Percentiles rank a stretch among this genome's conserved stretches.
These are phyloP conservation scores for Anseranas semipalmata DNA, from an alignment of 2,113 vertebrate species.

Conservation along the genomic window DNA sequence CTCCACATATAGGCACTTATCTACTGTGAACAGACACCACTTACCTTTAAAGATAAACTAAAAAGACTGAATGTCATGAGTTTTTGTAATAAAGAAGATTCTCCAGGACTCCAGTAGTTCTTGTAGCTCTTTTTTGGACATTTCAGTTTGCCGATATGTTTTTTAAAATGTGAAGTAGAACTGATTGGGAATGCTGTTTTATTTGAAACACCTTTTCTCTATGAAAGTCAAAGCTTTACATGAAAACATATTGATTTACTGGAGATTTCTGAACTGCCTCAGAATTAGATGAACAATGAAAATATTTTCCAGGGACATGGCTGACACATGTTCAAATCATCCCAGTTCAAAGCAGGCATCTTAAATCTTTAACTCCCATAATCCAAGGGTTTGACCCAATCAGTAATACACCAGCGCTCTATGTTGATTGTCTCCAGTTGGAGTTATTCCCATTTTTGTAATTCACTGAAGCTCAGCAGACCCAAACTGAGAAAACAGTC, in stretches of 20 bases:
- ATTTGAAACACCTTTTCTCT: background rate
- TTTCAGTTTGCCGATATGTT: background rate
- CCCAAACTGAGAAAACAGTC: background rate
- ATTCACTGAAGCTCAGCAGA: background rate
- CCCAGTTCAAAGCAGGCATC: background rate
- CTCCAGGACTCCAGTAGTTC: background rate
- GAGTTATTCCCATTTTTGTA: background rate
- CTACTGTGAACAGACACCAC: background rate
- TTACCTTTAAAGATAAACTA: background rate
- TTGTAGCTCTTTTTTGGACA: background rate
- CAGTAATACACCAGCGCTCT: background rate
- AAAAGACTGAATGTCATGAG: background rate
- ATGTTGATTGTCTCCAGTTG: accelerated
- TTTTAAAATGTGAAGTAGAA: background rate
- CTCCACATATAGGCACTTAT: background rate
- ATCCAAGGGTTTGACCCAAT: background rate
- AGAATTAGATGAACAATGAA: background rate
- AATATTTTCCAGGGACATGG: background rate
- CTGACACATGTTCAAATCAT: background rate
- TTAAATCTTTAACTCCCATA: background rate
- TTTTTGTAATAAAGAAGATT: background rate
- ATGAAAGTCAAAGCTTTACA: background rate
- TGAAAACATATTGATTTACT: background rate
- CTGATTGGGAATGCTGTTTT: background rate
- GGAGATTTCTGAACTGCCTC: background rate